Conservation (phyloP, 2,113 vertebrate species). For the Thalassarche chlororhynchos region DNA sequence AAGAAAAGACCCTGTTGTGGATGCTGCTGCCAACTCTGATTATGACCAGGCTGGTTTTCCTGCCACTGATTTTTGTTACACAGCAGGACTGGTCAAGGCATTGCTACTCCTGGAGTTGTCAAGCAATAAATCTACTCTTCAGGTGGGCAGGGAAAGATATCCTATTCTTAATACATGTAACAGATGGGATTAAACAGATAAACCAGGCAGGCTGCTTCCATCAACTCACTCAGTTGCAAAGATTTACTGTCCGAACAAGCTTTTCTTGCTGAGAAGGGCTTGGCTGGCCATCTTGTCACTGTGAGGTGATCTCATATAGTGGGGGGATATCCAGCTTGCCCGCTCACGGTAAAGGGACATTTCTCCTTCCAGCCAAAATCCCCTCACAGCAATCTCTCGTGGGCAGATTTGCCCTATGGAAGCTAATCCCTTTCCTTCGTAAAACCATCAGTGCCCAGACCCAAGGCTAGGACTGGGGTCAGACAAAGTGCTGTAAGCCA, state of each 20-base stretch:
- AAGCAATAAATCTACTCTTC: not conserved
- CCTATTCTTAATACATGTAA: not conserved
- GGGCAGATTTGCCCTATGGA: not conserved
- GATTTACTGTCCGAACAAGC: not conserved
- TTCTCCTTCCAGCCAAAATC: not conserved
- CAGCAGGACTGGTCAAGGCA: not conserved
- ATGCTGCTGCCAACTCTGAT: not conserved
- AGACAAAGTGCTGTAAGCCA: not conserved
- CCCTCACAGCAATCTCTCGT: not conserved
- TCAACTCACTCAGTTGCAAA: not conserved
- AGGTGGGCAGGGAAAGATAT: not conserved
- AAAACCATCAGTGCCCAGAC: not conserved
- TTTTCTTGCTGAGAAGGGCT: not conserved
- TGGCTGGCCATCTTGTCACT: not conserved
- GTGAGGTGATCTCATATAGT: not conserved
- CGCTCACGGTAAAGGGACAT: rapidly evolving
- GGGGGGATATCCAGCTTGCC: not conserved
- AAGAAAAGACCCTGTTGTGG: not conserved
- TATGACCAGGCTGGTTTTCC: not conserved
- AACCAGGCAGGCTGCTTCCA: not conserved
- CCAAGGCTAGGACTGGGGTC: not conserved
- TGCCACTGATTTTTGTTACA: not conserved
- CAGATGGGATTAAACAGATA: not conserved
- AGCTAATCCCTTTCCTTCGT: not conserved
- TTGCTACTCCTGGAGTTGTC: not conserved